These are phyloP conservation scores for Galaxias olidus DNA, from an alignment of 2,797 vertebrate species.

Conservation along the genomic window DNA sequence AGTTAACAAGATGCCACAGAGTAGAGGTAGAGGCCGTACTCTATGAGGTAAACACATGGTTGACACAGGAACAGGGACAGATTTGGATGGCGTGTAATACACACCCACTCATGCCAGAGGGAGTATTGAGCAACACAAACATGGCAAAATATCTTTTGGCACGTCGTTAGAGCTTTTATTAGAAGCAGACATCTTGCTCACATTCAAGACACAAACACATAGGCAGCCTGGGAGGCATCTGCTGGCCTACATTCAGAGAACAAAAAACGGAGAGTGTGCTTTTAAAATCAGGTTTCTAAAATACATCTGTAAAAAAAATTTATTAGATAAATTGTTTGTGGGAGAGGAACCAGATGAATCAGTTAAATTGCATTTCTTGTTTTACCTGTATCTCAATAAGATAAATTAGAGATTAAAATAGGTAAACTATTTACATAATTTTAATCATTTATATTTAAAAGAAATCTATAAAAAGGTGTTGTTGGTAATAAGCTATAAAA, in stretches of 20 bases:
- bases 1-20: background rate
- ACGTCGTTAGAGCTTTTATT: conserved; percentile 10
- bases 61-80: background rate
- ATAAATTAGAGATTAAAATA: no score
- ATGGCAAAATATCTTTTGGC: background rate
- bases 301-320: no score
- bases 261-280: no score
- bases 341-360: no score
- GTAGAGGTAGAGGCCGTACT: conserved; percentile 1
- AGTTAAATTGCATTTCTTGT: background rate
- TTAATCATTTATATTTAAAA: no score
- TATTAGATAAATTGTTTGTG: no score
- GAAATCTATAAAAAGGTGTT: no score
- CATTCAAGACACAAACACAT: background rate
- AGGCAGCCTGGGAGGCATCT: no score
- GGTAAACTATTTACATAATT: no score
- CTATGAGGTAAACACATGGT: background rate
- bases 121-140: conserved; percentile 10
- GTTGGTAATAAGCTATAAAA: no score
- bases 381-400: background rate
- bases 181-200: conserved; percentile 11
- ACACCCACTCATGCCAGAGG: background rate
- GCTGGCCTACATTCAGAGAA: no score
- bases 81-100: conserved; percentile 1
- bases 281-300: no score